Percentiles rank a stretch among this genome's conserved stretches.
Evolutionary conservation across 2,797 vertebrate species (phyloP).

Genomic region (Clarias fuscus): DNA sequence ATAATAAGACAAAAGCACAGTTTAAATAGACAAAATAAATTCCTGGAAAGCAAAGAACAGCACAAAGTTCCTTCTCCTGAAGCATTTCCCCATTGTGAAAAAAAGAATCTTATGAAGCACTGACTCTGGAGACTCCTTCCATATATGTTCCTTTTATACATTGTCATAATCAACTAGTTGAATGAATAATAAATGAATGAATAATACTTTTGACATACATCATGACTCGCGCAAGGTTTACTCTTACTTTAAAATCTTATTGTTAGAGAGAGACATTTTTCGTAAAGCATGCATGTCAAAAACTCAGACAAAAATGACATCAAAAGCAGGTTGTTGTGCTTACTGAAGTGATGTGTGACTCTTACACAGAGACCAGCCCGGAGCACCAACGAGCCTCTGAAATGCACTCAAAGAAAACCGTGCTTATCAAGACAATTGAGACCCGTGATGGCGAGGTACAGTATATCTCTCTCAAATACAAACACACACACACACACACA

Average conservation of each 20-base stretch:
- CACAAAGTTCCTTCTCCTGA: background rate
- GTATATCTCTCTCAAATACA: too few relatives aligned
- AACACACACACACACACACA: background rate
- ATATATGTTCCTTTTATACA: background rate
- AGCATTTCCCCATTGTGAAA: background rate
- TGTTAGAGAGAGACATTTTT: background rate
- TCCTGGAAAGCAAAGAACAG: background rate
- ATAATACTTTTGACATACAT: background rate
- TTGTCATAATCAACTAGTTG: too few relatives aligned
- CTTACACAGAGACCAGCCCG: slow-evolving; percentile 84
- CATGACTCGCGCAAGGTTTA: too few relatives aligned
- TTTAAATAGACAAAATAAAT: background rate
- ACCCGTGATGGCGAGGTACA: slow-evolving; percentile 89
- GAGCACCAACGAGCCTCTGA: slow-evolving; percentile 84
- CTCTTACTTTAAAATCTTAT: background rate
- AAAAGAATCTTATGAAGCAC: background rate
- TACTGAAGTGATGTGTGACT: background rate
- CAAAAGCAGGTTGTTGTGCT: background rate
- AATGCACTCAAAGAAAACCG: slow-evolving; percentile 91
- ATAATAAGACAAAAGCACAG: background rate
- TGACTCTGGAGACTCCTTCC: background rate
- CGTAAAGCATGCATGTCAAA: background rate
- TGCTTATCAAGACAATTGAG: slow-evolving; percentile 95
- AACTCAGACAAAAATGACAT: too few relatives aligned
- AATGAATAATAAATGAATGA: background rate